Base-by-base conservation (phyloP, 37 sponge, comb jelly and placozoan genomes). In the Eunapius fragilis region DNA sequence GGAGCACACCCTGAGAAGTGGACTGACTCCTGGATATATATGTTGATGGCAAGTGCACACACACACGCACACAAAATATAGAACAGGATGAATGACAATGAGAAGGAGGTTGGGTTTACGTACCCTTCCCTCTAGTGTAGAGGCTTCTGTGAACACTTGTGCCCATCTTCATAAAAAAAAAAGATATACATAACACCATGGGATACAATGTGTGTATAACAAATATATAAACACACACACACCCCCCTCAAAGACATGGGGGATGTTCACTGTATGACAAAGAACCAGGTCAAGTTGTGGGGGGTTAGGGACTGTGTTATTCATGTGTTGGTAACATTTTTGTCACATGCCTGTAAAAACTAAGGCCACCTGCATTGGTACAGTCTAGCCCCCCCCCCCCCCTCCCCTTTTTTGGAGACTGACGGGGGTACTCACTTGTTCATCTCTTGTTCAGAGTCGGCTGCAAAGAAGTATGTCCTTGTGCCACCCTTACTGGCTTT, bases 401-500 rank as follows among this genome's bases (percentile, higher is more conserved):
- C 41, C 6, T 3, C 41, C 3, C 41, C 41, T 41, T 3, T 6
- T 6, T 41, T 41, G 41, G 41, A 9, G 9, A 4, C 25, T 70
- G 71, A 70, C 71, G 3, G 17, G 19, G 34, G 5, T 67, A 4
- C 88, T 24, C 37, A 90, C 90, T 69, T 85, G 68, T 86, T 82
- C 90, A 90, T 90, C 36, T 85, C 82, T 67, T 45, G 80, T 30
- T 90, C 83, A 0, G 75, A 31, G 27, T 90, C 90, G 41, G 86
- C 86, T 36, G 68, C 25, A 23, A 90, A 41, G 67, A 32, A 72
- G 82, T 90, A 90, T 23, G 77, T 80, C 74, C 82, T 31, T 27
- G 78, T 81, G 14, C 90, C 90, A n/a, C 90, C 90, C 71, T 90
- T 90, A 33, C 80, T 72, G n/a, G 73, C 25, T 49, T 72, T 85